Evolutionary conservation across 2,113 vertebrate species (phyloP).

Genomic region (Bagarius yarrelli): DNA sequence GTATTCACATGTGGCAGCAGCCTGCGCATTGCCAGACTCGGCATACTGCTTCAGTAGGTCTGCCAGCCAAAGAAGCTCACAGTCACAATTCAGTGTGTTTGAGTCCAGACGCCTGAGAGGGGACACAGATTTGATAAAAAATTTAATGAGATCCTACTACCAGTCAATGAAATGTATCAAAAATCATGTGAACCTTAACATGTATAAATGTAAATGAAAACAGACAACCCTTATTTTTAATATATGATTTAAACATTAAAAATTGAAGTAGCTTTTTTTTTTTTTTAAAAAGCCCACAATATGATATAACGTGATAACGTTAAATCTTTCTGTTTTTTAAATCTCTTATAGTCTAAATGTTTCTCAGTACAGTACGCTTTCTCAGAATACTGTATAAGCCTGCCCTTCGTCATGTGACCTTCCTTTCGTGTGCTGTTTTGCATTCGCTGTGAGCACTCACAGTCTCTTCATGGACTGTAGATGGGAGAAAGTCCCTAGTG

Average conservation of each 20-base stretch:
- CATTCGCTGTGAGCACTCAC: constrained; percentile 78
- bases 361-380: neutral
- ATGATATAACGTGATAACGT: too few species aligned
- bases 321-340: neutral
- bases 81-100: constrained; percentile 92
- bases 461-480: constrained; percentile 94
- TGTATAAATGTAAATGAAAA: too few species aligned
- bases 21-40: constrained; percentile 89
- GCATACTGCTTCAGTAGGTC: constrained; percentile 90
- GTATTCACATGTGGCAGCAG: constrained; percentile 91
- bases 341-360: neutral
- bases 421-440: neutral
- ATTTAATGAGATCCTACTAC: too few species aligned
- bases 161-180: too few species aligned
- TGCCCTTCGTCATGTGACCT: neutral
- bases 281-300: too few species aligned
- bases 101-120: constrained; percentile 87
- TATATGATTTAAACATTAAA: too few species aligned
- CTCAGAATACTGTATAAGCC: neutral
- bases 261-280: too few species aligned
- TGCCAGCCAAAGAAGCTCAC: constrained; percentile 92
- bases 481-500: constrained; percentile 89
- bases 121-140: neutral
- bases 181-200: too few species aligned
- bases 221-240: too few species aligned